phyloP scores from a whole-genome alignment of 1,140 invertebrate genomes.

The Penaeus japonicus region DNA sequence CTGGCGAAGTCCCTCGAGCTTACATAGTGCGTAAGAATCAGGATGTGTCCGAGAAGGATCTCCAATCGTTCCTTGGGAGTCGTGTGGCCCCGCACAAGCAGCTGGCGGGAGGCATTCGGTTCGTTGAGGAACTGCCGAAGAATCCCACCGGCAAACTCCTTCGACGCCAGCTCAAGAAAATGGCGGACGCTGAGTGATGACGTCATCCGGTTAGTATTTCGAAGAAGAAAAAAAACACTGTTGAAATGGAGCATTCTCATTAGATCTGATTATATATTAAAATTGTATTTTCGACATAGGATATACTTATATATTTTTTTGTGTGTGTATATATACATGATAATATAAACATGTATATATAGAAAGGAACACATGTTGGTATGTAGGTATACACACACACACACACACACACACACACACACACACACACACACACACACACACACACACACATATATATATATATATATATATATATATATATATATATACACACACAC shows the following conservation, averaged over 20 bases:
- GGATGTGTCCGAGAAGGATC: not conserved
- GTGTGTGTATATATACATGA: not conserved
- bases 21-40: conserved; percentile 68
- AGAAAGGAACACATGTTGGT: not conserved
- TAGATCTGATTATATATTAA: not conserved
- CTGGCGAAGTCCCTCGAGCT: conserved; percentile 74
- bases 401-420: not conserved
- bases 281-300: not conserved
- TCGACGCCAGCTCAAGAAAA: conserved; percentile 60
- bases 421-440: too few species aligned
- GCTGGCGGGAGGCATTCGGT: conserved; percentile 62
- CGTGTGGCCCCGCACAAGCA: conserved; percentile 62
- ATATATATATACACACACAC: not conserved
- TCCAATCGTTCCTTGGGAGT: conserved; percentile 19
- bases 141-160: conserved; percentile 63
- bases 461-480: not conserved
- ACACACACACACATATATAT: not conserved
- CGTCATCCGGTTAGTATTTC: not conserved
- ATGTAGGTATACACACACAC: not conserved
- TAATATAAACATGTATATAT: not conserved
- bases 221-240: not conserved
- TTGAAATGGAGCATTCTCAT: not conserved
- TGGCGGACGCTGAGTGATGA: not conserved
- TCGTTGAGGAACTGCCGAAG: conserved; percentile 63
- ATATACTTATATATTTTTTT: not conserved